Base-by-base conservation (phyloP, 1,140 invertebrate genomes). In the Chelonus insularis region DNA sequence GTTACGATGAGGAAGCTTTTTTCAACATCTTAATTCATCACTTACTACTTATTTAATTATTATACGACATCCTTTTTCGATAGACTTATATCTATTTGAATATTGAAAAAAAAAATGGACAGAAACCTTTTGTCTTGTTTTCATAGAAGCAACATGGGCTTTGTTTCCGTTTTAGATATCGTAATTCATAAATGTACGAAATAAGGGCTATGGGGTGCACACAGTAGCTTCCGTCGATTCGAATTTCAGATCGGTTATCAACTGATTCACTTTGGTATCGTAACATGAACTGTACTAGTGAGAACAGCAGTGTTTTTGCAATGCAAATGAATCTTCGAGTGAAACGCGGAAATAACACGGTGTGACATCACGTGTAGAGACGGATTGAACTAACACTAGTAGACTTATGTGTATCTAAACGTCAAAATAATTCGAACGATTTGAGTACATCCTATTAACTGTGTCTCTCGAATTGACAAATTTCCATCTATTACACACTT, bases 261-360 rank as follows among this genome's bases (percentile, higher is more conserved):
- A 50, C 41, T 59, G 45, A 62, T 67, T 61, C 60, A 63, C 57
- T 39, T 21, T 14, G 34, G 9, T 25, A 9, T n/a, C n/a, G 4
- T 36, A 54, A 9, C 52, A 7, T 9, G 52, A n/a, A 11, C 16
- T 4, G 16, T 8, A 16, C 41, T 1, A 43, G 12, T 14, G 48
- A 41, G 50, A 41, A 25, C 21, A 32, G 1, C 6, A 55, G 52
- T 59, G 69, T 70, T 72, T 77, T 77, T 73, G 69, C 74, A 78
- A 72, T 78, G 74, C 75, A 75, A 76, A 78, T 77, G 65, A 50
- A 47, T 43, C 45, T 32, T 25, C 52, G 23, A 50, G 43, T 50
- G 52, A 57, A 62, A 54, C n/a, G 14, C 54, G 60, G 29, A 37
- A 62, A 62, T 62, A 14, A 23, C 56, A 63, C 67, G 58, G 58